These are phyloP conservation scores for Eupithecia pulchellata DNA, from an alignment of 2,888 invertebrate species.

Conservation along the genomic window DNA sequence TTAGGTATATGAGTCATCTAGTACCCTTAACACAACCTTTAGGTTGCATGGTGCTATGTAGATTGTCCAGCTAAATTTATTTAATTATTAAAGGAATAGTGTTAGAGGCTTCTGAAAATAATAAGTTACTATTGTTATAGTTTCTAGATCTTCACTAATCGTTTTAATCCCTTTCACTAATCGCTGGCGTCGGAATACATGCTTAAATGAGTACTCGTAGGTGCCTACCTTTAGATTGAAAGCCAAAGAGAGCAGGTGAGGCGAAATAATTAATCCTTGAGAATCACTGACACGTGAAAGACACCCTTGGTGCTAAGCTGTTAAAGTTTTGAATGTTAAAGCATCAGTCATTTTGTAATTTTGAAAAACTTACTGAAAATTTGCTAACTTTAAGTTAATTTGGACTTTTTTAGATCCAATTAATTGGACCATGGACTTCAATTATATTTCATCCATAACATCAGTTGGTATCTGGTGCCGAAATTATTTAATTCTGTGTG, in stretches of 20 bases:
- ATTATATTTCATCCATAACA: background rate
- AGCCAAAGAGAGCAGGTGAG: conserved; percentile 1
- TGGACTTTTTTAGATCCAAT: background rate
- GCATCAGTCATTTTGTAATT: background rate
- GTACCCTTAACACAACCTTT: too few species aligned
- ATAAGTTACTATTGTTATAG: too few species aligned
- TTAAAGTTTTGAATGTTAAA: background rate
- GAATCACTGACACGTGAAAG: conserved; percentile 3
- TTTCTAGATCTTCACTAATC: background rate
- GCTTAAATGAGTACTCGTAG: background rate
- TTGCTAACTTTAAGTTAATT: background rate
- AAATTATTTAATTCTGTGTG: background rate
- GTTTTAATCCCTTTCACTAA: background rate
- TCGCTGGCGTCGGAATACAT: background rate
- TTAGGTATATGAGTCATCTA: too few species aligned
- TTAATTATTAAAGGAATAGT: too few species aligned
- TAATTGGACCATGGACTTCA: background rate
- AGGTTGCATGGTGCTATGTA: too few species aligned
- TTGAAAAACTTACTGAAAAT: background rate
- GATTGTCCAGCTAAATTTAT: too few species aligned
- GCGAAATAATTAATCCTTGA: conserved; percentile 11
- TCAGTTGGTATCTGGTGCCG: background rate
- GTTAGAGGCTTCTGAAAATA: too few species aligned
- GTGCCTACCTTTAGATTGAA: background rate
- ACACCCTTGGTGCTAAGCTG: background rate